Evolutionary conservation across 2,113 vertebrate species (phyloP).

Genomic region (Lepus timidus): DNA sequence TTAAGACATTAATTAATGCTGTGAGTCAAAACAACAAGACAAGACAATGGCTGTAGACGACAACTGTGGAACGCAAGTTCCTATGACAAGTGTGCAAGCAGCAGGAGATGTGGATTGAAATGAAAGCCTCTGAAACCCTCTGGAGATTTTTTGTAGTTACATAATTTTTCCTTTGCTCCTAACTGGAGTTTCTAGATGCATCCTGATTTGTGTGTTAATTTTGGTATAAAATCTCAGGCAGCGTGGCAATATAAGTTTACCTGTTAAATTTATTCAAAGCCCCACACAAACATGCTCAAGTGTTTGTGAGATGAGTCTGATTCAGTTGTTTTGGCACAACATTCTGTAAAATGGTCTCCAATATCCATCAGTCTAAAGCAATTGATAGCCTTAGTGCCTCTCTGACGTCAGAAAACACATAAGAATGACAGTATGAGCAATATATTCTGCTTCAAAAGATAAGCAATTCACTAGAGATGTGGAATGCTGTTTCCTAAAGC

Average conservation of each 20-base stretch:
- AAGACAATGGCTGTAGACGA: background rate
- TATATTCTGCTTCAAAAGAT: constrained; percentile 81
- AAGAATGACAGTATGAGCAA: constrained; percentile 73
- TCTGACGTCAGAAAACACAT: constrained; percentile 77
- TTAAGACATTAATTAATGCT: background rate
- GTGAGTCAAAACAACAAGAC: background rate
- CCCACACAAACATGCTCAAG: constrained; percentile 18
- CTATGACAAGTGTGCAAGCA: background rate
- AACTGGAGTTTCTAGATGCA: background rate
- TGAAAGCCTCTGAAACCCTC: background rate
- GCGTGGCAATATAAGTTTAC: background rate
- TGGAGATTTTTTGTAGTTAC: background rate
- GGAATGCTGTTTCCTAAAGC: constrained; percentile 80
- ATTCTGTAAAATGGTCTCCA: constrained; percentile 73
- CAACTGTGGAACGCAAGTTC: background rate
- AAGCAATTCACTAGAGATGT: constrained; percentile 75
- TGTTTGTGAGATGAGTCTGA: constrained; percentile 60
- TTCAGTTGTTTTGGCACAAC: constrained; percentile 74
- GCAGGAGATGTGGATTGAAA: background rate
- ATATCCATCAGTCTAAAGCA: constrained; percentile 64
- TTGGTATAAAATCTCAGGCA: background rate
- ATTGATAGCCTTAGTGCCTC: constrained; percentile 60
- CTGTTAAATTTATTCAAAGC: constrained; percentile 48
- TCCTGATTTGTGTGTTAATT: background rate
- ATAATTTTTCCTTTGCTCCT: constrained; percentile 19